phyloP scores from a whole-genome alignment of 2,113 vertebrate genomes.

The Chauna torquata region DNA sequence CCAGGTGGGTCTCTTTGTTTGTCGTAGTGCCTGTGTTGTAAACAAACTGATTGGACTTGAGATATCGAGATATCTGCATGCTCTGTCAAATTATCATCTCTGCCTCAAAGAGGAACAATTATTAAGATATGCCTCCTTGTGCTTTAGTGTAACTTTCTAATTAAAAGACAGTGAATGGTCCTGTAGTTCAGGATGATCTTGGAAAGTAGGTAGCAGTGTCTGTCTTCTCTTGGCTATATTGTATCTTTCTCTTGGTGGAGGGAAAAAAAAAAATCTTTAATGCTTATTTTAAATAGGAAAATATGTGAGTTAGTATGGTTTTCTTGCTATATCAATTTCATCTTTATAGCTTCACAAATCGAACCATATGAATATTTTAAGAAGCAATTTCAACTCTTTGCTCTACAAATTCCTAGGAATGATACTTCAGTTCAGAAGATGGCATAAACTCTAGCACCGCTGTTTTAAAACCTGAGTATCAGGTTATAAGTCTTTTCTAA shows the following conservation, averaged over 20 bases:
- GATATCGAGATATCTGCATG: neutral
- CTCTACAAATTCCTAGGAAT: neutral
- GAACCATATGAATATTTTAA: neutral
- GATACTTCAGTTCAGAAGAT: slow-evolving; percentile 13
- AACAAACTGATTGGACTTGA: neutral
- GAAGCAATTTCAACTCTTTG: neutral
- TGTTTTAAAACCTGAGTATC: neutral
- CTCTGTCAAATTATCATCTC: neutral
- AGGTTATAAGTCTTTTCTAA: neutral
- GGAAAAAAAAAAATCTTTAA: neutral
- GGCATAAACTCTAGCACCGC: neutral
- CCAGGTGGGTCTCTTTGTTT: neutral
- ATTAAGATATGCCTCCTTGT: neutral
- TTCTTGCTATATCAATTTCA: neutral
- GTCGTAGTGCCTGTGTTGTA: neutral
- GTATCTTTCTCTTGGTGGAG: neutral
- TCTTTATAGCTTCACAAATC: neutral
- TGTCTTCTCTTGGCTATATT: neutral
- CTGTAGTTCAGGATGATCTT: neutral
- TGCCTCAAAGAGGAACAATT: neutral
- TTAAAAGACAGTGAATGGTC: neutral
- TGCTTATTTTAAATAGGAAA: neutral
- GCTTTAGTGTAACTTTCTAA: neutral
- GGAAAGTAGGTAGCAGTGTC: neutral
- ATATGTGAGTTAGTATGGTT: neutral